Base-by-base conservation (phyloP, 2,113 vertebrate species). In the Psephotus haematonotus region DNA sequence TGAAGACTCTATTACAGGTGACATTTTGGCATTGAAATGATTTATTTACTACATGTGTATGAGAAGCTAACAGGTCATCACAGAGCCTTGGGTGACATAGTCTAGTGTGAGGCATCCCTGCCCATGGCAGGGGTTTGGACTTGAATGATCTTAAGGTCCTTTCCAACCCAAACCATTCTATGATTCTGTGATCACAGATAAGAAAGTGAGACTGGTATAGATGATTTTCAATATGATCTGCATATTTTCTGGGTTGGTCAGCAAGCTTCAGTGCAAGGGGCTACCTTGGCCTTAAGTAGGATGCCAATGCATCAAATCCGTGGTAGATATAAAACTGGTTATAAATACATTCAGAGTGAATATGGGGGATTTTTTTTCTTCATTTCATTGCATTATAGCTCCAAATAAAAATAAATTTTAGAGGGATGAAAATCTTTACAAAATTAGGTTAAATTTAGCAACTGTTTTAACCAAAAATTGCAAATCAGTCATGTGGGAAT, bases 381-480 rank as follows among this genome's bases (percentile, higher is more conserved):
- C 2, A 13, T 83, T 86, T 75, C 23, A 35, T 24, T 17, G 15
- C 7, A 25, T 33, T 75, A 19, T 10, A 50, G 9, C 43, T 64
- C 37, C 33, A 76, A 82, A 84, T 35, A 77, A 80, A 93, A 90
- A 62, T 44, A 65, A 83, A 77, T 70, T 86, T 81, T 44, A 37
- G 2, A 44, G 5, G 10, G 17, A 76, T 77, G 24, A 27, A 82
- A 80, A n/a, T 46, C 68, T 75, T 78, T 47, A 41, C 46, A 22
- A 41, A 86, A 63, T 86, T 41, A 88, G 27, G 28, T 47, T 86
- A 84, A 89, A 78, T 92, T 92, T 77, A 91, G 43, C 16, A 77
- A 17, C 5, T 0, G 0, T 67, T 91, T 81, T 37, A 59, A 28
- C 22, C 31, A 62, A 63, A 90, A 90, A 81, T 35, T 92, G 35